Evolutionary conservation across 1,140 invertebrate species (phyloP).

Genomic region (Heliconius hermathena): DNA sequence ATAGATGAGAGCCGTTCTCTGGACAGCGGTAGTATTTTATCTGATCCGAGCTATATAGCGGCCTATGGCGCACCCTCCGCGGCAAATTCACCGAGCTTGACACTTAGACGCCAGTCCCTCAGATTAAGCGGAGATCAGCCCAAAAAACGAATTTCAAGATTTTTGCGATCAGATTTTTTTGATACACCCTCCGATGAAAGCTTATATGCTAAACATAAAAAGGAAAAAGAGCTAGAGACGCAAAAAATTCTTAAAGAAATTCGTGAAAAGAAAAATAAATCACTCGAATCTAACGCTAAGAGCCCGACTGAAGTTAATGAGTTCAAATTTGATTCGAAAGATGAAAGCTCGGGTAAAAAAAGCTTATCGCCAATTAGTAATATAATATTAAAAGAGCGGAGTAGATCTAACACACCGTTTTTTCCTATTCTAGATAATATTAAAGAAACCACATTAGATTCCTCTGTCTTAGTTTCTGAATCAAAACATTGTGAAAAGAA

Average conservation of each 20-base stretch:
- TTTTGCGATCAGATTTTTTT: slow-evolving; percentile 90
- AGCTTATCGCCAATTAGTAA: slow-evolving; percentile 69
- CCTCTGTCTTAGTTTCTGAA: slow-evolving; percentile 33
- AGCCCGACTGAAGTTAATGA: slow-evolving; percentile 12
- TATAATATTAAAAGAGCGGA: slow-evolving; percentile 66
- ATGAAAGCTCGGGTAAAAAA: slow-evolving; percentile 59
- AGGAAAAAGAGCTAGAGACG: slow-evolving; percentile 84
- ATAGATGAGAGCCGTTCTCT: slow-evolving; percentile 64
- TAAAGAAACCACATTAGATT: slow-evolving; percentile 64
- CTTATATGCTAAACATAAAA: slow-evolving; percentile 86
- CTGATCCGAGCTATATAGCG: slow-evolving; percentile 70
- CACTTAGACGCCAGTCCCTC: slow-evolving; percentile 73
- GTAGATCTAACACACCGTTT: slow-evolving; percentile 77
- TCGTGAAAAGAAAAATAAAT: slow-evolving; percentile 82
- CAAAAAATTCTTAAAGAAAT: slow-evolving; percentile 85
- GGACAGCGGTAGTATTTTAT: slow-evolving; percentile 63
- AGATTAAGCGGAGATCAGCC: slow-evolving; percentile 60
- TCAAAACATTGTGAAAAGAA: slow-evolving; percentile 32
- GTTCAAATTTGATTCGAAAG: slow-evolving; percentile 45
- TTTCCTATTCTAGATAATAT: slow-evolving; percentile 79
- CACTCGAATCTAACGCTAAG: slow-evolving; percentile 47
- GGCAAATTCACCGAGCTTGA: slow-evolving; percentile 52
- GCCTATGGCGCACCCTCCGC: slow-evolving; percentile 57
- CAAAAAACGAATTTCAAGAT: slow-evolving; percentile 86
- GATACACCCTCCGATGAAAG: slow-evolving; percentile 87